Conservation (phyloP, 2,797 vertebrate species). For the Karalla daura region DNA sequence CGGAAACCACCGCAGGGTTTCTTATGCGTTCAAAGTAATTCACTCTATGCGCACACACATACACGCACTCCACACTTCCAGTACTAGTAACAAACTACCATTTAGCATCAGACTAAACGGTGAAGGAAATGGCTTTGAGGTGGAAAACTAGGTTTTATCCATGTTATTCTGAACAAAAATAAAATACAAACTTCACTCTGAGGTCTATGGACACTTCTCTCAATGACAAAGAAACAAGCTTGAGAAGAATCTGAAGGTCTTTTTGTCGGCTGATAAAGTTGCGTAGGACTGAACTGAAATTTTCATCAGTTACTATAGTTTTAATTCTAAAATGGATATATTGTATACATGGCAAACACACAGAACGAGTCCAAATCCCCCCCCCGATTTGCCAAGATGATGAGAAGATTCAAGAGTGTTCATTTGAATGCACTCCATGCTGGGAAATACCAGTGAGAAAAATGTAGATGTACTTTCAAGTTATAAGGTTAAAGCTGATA, state of each 20-base stretch:
- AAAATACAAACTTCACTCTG: not conserved
- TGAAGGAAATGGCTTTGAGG: slow-evolving; percentile 6
- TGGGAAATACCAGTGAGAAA: slow-evolving; percentile 54
- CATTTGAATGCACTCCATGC: slow-evolving; percentile 58
- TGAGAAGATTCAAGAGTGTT: slow-evolving; percentile 35
- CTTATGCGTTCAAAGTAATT: slow-evolving; percentile 43
- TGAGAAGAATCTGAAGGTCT: not conserved
- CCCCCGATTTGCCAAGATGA: slow-evolving; percentile 36
- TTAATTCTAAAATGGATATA: slow-evolving; percentile 9
- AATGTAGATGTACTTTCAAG: slow-evolving; percentile 59
- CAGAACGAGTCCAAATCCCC: slow-evolving; percentile 25
- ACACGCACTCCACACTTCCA: slow-evolving; percentile 2
- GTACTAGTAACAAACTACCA: slow-evolving; percentile 18
- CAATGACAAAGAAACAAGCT: not conserved
- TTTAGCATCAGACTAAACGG: slow-evolving; percentile 29
- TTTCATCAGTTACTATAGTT: slow-evolving; percentile 13
- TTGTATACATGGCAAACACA: slow-evolving; percentile 28
- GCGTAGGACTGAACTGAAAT: not conserved
- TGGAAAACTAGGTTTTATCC: not conserved
- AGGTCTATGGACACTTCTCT: not conserved
- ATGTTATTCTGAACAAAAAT: too few relatives aligned
- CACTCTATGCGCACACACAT: slow-evolving; percentile 25
- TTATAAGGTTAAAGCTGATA: slow-evolving; percentile 50
- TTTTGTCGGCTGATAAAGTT: not conserved
- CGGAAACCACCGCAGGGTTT: slow-evolving; percentile 51